phyloP scores from a whole-genome alignment of 2,113 vertebrate species.

The Colaptes auratus region DNA sequence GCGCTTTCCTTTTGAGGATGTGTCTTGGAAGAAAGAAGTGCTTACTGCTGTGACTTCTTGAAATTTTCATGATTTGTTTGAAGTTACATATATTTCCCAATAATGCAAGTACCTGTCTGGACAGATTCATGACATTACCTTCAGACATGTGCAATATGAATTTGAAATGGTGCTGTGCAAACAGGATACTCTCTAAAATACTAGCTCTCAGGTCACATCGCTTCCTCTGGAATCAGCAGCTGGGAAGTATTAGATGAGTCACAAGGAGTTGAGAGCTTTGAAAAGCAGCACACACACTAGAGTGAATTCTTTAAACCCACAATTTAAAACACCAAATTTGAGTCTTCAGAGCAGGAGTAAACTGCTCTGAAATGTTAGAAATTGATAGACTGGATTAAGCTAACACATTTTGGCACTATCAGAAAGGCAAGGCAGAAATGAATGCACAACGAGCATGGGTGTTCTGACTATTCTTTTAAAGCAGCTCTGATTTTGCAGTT shows the following conservation, averaged over 20 bases:
- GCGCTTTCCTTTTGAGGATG: not conserved
- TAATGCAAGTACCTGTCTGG: not conserved
- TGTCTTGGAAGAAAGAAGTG: not conserved
- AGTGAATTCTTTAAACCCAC: not conserved
- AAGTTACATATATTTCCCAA: not conserved
- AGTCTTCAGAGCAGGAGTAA: not conserved
- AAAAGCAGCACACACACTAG: not conserved
- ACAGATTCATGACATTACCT: not conserved
- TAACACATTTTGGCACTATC: fast-evolving
- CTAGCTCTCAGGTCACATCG: constrained; percentile 31
- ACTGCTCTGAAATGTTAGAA: not conserved
- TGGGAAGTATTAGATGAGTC: constrained; percentile 57
- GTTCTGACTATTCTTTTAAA: not conserved
- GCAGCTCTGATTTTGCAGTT: not conserved
- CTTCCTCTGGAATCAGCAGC: constrained; percentile 45
- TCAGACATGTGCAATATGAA: not conserved
- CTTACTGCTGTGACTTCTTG: not conserved
- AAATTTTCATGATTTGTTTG: not conserved
- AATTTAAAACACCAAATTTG: not conserved
- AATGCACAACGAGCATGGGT: not conserved
- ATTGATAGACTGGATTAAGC: not conserved
- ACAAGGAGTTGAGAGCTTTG: constrained; percentile 1
- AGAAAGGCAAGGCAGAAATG: not conserved
- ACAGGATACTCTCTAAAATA: constrained; percentile 41
- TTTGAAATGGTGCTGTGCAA: constrained; percentile 17